Evolutionary conservation across 2,797 vertebrate genomes (phyloP), one percentile per base, ranked within the genome.

Genomic region (Remorina albescens): DNA sequence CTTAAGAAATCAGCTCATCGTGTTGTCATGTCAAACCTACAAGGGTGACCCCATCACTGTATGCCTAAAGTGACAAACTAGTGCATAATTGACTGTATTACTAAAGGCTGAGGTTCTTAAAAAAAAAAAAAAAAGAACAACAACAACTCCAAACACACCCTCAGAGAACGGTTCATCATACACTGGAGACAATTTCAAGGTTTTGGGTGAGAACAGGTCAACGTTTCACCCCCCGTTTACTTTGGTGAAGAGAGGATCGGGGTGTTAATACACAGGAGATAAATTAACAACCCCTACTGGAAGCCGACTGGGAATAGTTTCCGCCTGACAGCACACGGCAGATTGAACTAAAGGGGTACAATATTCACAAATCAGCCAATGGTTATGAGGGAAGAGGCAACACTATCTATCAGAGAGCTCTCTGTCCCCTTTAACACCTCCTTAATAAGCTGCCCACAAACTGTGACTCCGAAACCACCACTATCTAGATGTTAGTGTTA

Each of bases 301-400:
- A 41, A 50, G 76, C 88, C 92, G 76, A 72, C 23, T 63, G 89
- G 88, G 91, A 95, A 91, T 60, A 71, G 89, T 92, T 95, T 96
- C 89, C 85, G 68, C 91, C 89, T 92, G 90, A 89, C 53, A 89
- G 95, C 86, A 89, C 91, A 91, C 68, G 53, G 75, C 78, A 91
- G 92, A 94, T 94, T 92, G 94, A 91, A 88, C 79, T 86, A 90
- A 92, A 88, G 80, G 90, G 73, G 57, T 90, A 78, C 50, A 75
- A 90, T 25, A 73, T 83, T 93, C 88, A 91, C 88, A 94, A 92
- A 93, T 93, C 93, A 94, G 75, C 65, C 80, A 68, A 53, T 71
- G 71, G 77, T 91, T 87, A 81, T 79, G 77, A 74, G 85, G 67
- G 41, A 81, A 88, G 79, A 87, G 62, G 79, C 75, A 84, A 91